These are phyloP conservation scores for Beris chalybata DNA, from an alignment of 2,888 invertebrate genomes.

Conservation along the genomic window DNA sequence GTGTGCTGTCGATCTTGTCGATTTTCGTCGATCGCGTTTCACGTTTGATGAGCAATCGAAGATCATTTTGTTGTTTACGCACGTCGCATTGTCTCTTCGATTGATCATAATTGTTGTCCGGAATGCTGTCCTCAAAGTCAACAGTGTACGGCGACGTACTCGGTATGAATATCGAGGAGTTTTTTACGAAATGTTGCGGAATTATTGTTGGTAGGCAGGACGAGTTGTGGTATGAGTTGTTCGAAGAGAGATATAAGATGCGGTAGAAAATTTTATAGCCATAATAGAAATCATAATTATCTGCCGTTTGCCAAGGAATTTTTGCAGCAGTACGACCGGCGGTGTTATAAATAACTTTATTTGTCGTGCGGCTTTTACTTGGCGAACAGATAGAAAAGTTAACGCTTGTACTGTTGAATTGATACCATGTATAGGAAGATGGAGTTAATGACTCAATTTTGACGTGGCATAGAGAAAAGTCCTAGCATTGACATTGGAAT, in stretches of 20 bases:
- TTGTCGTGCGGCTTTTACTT: background rate
- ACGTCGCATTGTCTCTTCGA: slow-evolving; percentile 33
- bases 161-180: slow-evolving; percentile 39
- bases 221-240: no score
- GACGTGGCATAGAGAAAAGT: no score
- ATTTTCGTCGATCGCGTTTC: background rate
- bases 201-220: no score
- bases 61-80: slow-evolving; percentile 33
- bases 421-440: no score
- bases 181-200: slow-evolving; percentile 16
- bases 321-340: background rate
- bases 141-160: slow-evolving; percentile 26
- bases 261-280: slow-evolving; percentile 16
- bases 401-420: no score
- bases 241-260: slow-evolving; percentile 23
- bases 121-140: slow-evolving; percentile 35
- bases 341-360: slow-evolving; percentile 28
- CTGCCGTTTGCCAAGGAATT: slow-evolving; percentile 18
- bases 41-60: slow-evolving; percentile 10
- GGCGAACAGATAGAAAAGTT: no score
- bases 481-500: no score
- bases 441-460: no score
- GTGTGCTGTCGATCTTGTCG: slow-evolving; percentile 13
- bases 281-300: slow-evolving; percentile 33
- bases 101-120: slow-evolving; percentile 39